A percentile compares a stretch with the other conserved stretches of the same genome.
Conservation (phyloP, 2,113 vertebrate genomes). For the Hipposideros armiger region DNA sequence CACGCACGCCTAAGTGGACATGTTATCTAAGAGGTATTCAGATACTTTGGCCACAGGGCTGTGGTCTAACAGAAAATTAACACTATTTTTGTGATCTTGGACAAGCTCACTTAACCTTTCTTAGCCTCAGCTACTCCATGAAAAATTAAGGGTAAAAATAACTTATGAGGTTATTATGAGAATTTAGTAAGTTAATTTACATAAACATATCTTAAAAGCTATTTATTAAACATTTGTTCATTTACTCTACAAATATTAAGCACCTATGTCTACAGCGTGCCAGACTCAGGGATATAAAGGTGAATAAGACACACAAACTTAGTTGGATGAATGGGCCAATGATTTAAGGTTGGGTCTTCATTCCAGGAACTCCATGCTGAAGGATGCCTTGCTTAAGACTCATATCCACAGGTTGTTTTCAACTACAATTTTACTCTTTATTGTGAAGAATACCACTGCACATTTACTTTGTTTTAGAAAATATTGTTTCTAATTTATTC, state of each 20-base stretch:
- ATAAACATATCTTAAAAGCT: background rate
- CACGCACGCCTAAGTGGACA: background rate
- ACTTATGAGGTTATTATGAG: background rate
- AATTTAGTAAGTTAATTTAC: constrained; percentile 39
- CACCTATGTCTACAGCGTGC: background rate
- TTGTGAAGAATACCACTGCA: background rate
- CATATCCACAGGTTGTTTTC: background rate
- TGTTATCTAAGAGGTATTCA: background rate
- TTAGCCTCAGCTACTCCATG: background rate
- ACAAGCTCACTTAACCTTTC: background rate
- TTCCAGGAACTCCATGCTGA: background rate
- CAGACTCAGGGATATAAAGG: background rate
- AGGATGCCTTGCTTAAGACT: background rate
- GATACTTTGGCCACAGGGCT: background rate
- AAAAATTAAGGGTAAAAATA: background rate
- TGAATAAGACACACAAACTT: background rate
- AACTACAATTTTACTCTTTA: background rate
- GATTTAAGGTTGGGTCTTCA: background rate
- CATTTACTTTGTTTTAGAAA: background rate
- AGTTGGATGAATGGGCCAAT: background rate
- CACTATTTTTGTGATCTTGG: background rate
- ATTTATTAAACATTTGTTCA: background rate
- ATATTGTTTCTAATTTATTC: background rate
- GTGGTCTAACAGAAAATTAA: constrained; percentile 6
- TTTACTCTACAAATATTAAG: background rate